These are phyloP conservation scores for Abramis brama DNA, from an alignment of 2,113 vertebrate species.

Conservation along the genomic window DNA sequence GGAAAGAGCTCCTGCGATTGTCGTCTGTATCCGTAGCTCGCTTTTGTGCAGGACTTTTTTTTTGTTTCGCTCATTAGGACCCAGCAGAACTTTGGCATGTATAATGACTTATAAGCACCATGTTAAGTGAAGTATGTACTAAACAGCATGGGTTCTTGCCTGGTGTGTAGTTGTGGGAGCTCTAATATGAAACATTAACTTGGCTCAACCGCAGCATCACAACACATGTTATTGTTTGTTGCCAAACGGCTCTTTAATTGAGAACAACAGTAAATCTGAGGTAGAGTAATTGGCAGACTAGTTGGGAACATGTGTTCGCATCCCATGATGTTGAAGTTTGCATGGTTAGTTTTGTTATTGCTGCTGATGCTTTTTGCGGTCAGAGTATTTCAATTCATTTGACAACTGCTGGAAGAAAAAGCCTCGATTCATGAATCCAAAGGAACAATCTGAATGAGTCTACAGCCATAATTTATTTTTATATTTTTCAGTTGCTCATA, in stretches of 20 bases:
- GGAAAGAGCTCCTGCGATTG: constrained; percentile 57
- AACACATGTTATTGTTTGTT: constrained; percentile 90
- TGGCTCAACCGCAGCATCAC: constrained; percentile 86
- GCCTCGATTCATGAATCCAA: constrained; percentile 15
- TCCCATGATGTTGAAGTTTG: constrained; percentile 61
- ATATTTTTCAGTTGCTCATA: constrained; percentile 24
- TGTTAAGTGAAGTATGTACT: constrained; percentile 83
- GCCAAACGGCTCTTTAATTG: constrained; percentile 90
- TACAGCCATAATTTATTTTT: constrained; percentile 12
- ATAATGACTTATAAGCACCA: constrained; percentile 84
- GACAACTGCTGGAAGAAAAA: constrained; percentile 33
- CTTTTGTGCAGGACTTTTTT: constrained; percentile 66
- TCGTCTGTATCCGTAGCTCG: constrained; percentile 47
- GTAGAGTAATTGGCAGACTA: constrained; percentile 74
- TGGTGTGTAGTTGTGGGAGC: constrained; percentile 81
- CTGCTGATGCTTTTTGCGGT: constrained; percentile 57
- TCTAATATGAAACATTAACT: constrained; percentile 95
- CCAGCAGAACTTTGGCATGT: constrained; percentile 84
- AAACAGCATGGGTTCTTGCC: constrained; percentile 85
- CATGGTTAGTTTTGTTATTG: constrained; percentile 58
- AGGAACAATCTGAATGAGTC: background rate
- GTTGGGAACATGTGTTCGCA: constrained; percentile 74
- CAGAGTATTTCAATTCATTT: constrained; percentile 24
- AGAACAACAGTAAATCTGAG: constrained; percentile 88
- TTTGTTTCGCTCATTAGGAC: constrained; percentile 74